phyloP scores from a whole-genome alignment of 2,797 vertebrate genomes.

The Tragelaphus oryx region DNA sequence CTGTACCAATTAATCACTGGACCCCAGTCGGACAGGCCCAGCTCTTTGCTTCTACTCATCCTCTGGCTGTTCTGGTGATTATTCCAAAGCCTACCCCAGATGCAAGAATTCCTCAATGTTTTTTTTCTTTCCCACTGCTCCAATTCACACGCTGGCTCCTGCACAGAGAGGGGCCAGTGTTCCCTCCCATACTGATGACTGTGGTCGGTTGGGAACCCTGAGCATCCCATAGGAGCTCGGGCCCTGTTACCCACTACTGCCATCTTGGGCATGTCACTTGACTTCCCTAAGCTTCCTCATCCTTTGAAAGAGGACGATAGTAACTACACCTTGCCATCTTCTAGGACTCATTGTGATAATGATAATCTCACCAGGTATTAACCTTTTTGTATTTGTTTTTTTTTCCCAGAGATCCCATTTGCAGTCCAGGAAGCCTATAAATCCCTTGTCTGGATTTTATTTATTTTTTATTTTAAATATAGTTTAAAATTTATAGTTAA shows the following conservation, averaged over 20 bases:
- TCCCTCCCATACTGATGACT: not conserved
- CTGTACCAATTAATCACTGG: constrained; percentile 78
- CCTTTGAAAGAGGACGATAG: not conserved
- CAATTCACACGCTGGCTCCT: not conserved
- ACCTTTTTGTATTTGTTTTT: not conserved
- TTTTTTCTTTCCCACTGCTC: not conserved
- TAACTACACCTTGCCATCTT: not conserved
- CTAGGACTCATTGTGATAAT: not conserved
- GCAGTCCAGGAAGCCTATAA: not conserved
- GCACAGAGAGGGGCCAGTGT: not conserved
- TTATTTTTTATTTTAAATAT: not conserved
- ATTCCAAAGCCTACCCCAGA: constrained; percentile 83
- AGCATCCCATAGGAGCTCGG: not conserved
- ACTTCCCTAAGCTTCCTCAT: not conserved
- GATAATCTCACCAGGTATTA: not conserved
- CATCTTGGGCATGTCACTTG: not conserved
- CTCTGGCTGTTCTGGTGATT: constrained; percentile 78
- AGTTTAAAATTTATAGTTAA: not conserved
- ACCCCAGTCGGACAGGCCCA: constrained; percentile 72
- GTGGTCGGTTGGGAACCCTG: not conserved
- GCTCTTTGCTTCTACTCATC: constrained; percentile 68
- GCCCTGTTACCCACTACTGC: not conserved
- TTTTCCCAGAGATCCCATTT: not conserved
- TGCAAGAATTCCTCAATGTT: constrained; percentile 71
- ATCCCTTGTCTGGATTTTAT: not conserved